Evolutionary conservation across 1,140 invertebrate genomes (phyloP), one percentile per base, ranked within the genome.

Genomic region (Drosophila parabipectinata): DNA sequence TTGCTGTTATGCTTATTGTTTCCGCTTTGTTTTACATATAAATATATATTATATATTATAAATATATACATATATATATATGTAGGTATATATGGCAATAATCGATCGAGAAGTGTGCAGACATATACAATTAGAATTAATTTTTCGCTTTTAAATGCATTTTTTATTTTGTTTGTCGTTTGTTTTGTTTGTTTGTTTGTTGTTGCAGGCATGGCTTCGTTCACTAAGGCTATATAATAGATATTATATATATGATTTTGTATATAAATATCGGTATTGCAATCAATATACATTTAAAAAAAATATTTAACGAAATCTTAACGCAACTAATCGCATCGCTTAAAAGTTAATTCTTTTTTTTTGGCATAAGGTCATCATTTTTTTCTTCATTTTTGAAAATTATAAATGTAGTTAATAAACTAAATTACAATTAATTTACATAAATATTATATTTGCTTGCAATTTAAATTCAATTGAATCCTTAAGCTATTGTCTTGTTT

Each of bases 401-500:
- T 84, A 84, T 84, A 84, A 80, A 84, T 84, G 81, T 84, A 84
- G 81, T 80, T 85, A 84, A 84, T 67, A 57, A 84, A 83, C 78
- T 85, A 72, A 77, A 67, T 24, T 58, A 59, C 18, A 39, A n/a
- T 72, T 52, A 48, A 60, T 67, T 58, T 74, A 76, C 74, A 76
- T 83, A 67, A 77, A 61, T 56, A 75, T 37, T 37, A 10, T 37
- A 0, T 63, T 79, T 44, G 64, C 55, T 63, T 81, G 69, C 73
- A 80, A 81, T 47, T 50, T 68, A 82, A 44, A 60, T 82, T 68
- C 55, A 81, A 77, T 79, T 59, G 47, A 68, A 50, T 57, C 58
- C 72, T 72, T 81, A 77, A 55, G 50, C 54, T 80, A 77, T 60
- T 71, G 73, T 55, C 56, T 39, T 44, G 41, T 18, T 15, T 52